phyloP scores from a whole-genome alignment of 2,113 vertebrate species.

The Pterocles orientalis region DNA sequence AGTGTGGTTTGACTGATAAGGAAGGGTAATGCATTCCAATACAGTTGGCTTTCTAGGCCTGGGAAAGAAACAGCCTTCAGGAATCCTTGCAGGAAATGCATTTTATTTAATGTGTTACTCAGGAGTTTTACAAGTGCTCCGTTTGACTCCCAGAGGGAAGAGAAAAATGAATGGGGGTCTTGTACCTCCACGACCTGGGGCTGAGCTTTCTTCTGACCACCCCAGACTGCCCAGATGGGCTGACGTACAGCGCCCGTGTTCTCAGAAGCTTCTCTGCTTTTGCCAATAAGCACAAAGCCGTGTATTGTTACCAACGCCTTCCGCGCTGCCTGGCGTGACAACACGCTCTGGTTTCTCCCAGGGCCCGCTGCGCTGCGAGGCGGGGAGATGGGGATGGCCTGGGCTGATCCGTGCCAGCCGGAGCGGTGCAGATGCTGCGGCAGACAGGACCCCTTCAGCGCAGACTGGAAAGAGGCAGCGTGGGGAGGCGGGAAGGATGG shows the following conservation, averaged over 20 bases:
- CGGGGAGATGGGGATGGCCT: background rate
- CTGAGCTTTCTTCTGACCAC: background rate
- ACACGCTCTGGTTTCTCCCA: fast-evolving
- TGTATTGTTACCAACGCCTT: background rate
- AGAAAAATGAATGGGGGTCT: background rate
- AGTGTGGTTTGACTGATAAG: background rate
- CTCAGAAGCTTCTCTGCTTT: background rate
- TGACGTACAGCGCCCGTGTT: background rate
- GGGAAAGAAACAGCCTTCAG: background rate
- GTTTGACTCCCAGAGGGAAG: background rate
- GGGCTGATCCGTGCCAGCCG: background rate
- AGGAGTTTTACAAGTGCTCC: background rate
- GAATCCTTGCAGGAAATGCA: background rate
- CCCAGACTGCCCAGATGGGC: background rate
- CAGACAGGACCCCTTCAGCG: background rate
- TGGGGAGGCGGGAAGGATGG: background rate
- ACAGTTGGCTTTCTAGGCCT: background rate
- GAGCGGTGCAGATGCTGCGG: background rate
- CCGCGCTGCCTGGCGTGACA: background rate
- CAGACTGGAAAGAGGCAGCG: background rate
- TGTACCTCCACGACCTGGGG: background rate
- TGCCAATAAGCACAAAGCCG: background rate
- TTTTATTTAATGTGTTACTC: background rate
- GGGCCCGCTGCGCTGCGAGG: background rate
- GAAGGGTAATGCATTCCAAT: background rate